Conservation (phyloP, 2,888 invertebrate species). For the Drosophila atripex region DNA sequence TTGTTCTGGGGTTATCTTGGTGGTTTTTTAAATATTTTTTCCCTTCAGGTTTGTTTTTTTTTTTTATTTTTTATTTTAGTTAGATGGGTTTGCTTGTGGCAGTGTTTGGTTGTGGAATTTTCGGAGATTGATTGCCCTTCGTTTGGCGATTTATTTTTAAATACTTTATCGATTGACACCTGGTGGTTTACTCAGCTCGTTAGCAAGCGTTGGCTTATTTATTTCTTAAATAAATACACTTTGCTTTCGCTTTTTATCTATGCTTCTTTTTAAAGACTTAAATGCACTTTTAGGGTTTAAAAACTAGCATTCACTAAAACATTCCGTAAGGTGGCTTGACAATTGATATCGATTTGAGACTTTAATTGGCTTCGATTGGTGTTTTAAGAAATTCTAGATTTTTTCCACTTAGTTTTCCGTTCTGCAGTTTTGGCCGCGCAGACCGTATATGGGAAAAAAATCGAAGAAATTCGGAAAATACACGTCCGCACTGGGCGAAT, state of each 20-base stretch:
- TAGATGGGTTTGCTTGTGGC: constrained; percentile 34
- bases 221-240: constrained; percentile 7
- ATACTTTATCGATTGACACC: constrained; percentile 37
- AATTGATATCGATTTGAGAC: constrained; percentile 28
- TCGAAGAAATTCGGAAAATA: constrained; percentile 44
- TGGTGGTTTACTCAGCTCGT: constrained; percentile 6
- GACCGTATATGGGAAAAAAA: constrained; percentile 1
- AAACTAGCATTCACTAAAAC: constrained; percentile 15
- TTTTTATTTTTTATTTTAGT: neutral
- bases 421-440: constrained; percentile 47
- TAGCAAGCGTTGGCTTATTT: constrained; percentile 12
- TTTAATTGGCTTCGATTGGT: constrained; percentile 41
- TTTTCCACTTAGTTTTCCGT: constrained; percentile 31
- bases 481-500: constrained; percentile 78
- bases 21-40: constrained; percentile 8
- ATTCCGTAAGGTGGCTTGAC: constrained; percentile 6
- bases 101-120: constrained; percentile 24
- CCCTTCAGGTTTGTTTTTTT: too few relatives aligned
- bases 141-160: constrained; percentile 36
- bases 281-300: constrained; percentile 28
- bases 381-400: constrained; percentile 18
- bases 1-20: constrained; percentile 9
- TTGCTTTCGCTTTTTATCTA: neutral
- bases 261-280: constrained; percentile 7
- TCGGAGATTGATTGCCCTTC: constrained; percentile 31